Evolutionary conservation across 1,140 invertebrate species (phyloP), one percentile per base, ranked within the genome.

Genomic region (Drosophila pseudoananassae): DNA sequence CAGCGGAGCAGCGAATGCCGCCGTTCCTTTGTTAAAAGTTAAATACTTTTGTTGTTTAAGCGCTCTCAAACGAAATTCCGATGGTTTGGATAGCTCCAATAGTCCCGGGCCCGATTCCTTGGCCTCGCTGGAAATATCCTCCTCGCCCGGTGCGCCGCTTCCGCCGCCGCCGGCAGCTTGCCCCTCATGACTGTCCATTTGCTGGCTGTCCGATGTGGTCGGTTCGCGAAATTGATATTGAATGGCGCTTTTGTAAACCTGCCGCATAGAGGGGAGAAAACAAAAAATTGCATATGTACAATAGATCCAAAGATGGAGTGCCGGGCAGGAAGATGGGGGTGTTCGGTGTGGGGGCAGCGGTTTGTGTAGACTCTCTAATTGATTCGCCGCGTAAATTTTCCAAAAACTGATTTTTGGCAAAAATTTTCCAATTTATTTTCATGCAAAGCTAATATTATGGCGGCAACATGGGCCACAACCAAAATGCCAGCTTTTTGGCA

Each of bases 221-320:
- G 91, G 91, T 76, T 92, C 91, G 57, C 77, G 90, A 90, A 92
- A 92, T 91, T 92, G 91, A 90, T 76, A 90, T 78, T 90, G 74
- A 76, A 92, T 75, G 52, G 78, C 80, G 29, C 61, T 69, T 57
- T 64, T 88, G 76, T 81, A 91, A 53, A 91, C 76, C 90, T 91
- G 79, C 36, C 68, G 52, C 31, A 47, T 46, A 9, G 54, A 70
- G 40, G 4, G 36, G 40, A 52, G 27, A 43, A 55, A 29, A 29
- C 52, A 45, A 55, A 51, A 43, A 50, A 29, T 36, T 49, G 52
- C 57, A 65, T 58, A 71, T 75, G 65, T 46, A 68, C 50, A 47
- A 68, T 47, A 50, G 15, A 29, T 53, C 23, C 29, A 29, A 54
- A 15, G 49, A 46, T 46, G 56, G 51, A 60, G 51, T 38, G 43